Conservation (phyloP, 92 coral and sea anemone species). For the Umimayanthus kanabou region DNA sequence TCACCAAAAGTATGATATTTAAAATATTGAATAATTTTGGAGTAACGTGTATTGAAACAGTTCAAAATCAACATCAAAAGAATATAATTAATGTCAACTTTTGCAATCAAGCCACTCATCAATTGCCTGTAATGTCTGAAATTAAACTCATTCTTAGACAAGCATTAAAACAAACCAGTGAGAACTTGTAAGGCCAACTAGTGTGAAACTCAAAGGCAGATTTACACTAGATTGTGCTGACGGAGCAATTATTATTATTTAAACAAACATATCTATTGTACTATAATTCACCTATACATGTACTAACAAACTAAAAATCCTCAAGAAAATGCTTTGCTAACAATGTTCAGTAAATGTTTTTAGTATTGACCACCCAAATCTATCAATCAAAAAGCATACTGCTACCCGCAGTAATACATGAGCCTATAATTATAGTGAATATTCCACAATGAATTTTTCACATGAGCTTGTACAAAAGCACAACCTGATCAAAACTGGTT, state of each 20-base stretch:
- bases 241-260: neutral
- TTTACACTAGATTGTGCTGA: slow-evolving; percentile 15
- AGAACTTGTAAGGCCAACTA: neutral
- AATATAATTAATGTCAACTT: too few relatives aligned
- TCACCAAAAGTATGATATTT: too few relatives aligned
- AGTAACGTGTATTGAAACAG: too few relatives aligned
- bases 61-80: too few relatives aligned
- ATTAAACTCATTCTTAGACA: too few relatives aligned
- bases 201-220: neutral
- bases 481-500: neutral
- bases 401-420: too few relatives aligned
- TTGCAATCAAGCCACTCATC: too few relatives aligned
- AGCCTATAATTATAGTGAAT: neutral
- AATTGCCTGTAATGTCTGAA: neutral
- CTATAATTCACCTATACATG: neutral
- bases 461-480: neutral
- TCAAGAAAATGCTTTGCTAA: too few relatives aligned
- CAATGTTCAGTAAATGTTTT: too few relatives aligned
- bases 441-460: neutral
- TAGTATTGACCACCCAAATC: neutral
- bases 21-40: too few relatives aligned
- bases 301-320: neutral
- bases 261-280: neutral
- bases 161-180: too few relatives aligned
- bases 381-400: neutral